Evolutionary conservation across 2,113 vertebrate genomes (phyloP).

Genomic region (Peromyscus leucopus): DNA sequence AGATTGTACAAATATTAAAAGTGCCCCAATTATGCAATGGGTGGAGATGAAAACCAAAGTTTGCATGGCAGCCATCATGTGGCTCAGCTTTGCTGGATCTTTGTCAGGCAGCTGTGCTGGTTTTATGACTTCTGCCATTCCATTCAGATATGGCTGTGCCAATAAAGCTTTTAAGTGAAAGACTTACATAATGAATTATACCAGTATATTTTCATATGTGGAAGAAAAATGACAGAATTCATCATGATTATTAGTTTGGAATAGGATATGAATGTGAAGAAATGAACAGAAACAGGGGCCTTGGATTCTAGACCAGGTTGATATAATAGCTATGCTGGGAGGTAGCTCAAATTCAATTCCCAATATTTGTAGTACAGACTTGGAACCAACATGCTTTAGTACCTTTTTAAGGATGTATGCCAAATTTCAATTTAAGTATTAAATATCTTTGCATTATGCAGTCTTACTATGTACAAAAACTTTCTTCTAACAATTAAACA

Average conservation of each 20-base stretch:
- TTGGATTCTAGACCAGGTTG: not conserved
- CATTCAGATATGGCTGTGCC: too few species aligned
- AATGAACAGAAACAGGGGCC: not conserved
- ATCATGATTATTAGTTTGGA: not conserved
- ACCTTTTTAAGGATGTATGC: not conserved
- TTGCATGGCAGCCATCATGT: too few species aligned
- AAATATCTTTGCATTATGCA: not conserved
- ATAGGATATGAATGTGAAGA: not conserved
- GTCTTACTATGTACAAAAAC: not conserved
- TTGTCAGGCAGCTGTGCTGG: too few species aligned
- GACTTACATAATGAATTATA: not conserved
- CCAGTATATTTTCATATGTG: not conserved
- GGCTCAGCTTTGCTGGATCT: too few species aligned
- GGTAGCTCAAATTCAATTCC: not conserved
- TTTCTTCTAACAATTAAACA: not conserved
- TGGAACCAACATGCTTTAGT: not conserved
- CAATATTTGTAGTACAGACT: not conserved
- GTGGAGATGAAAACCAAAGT: too few species aligned
- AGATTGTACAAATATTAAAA: too few species aligned
- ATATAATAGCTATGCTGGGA: not conserved
- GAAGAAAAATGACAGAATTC: not conserved
- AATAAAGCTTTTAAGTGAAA: not conserved
- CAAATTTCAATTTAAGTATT: not conserved
- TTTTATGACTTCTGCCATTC: too few species aligned
- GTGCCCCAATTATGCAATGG: too few species aligned